Base-by-base conservation (phyloP, 1,140 invertebrate genomes). In the Aphelinus certus region DNA sequence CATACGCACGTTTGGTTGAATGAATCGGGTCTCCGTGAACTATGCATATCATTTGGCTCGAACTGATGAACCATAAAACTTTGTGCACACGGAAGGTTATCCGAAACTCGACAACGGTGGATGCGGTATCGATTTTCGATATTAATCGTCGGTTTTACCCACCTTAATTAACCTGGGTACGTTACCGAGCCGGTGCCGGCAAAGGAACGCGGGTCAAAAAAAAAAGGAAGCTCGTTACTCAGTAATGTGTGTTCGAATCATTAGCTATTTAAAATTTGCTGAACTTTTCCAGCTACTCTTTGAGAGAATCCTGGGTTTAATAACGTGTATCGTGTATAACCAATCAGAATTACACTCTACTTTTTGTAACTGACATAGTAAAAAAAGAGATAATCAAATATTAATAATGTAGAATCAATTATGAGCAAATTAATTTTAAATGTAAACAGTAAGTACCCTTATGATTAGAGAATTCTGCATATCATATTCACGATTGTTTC, bases 41-140 rank as follows among this genome's bases (percentile, higher is more conserved):
- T 7, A 10, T 7, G 42, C 3, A 58, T 7, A 47, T 63, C 48
- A 43, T 51, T 45, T 51, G 58, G 47, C 7, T 53, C 3, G 47
- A 3, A 5, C 43, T 51, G 26, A 70, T 46, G 26, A 51, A 61
- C 3, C 58, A 70, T 46, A 51, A 45, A 70, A 53, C 51, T 6
- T 64, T 48, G 2, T 46, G 5, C 43, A 49, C 46, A 48, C 62
- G 10, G 10, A 26, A 10, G 62, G n/a, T n/a, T 7, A 0, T n/a
- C 43, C 49, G 26, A 47, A 2, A 3, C 9, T 1, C 43, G 56
- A 2, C 47, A 7, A 5, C 26, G 9, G 51, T 9, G 51, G 26
- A 26, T 26, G 26, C 9, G 4, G 51, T 68, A 68, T 74, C 58
- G 72, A 74, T 74, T 69, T 26, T 65, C 65, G 58, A 74, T 74